A percentile compares a stretch with the other conserved stretches of the same genome.
Evolutionary conservation across 2,888 invertebrate genomes (phyloP).

Genomic region (Epirrhoe tristata): DNA sequence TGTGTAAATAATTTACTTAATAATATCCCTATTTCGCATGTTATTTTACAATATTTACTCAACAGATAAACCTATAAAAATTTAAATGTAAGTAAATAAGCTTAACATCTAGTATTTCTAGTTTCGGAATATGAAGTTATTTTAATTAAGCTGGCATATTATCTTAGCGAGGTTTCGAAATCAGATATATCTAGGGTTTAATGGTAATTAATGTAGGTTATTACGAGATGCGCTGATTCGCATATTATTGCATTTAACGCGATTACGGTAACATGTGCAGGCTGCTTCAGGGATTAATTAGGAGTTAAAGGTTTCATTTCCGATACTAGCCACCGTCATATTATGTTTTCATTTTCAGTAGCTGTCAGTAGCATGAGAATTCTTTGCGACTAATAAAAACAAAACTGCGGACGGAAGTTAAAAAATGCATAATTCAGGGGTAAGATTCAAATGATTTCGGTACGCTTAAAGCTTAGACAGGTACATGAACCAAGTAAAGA

Average conservation of each 20-base stretch:
- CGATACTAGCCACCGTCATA: neutral
- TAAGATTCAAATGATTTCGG: no score
- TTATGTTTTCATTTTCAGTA: neutral
- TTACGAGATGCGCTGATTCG: slow-evolving; percentile 26
- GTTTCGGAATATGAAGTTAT: slow-evolving; percentile 9
- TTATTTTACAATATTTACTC: neutral
- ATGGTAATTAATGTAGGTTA: slow-evolving; percentile 34
- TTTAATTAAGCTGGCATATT: slow-evolving; percentile 12
- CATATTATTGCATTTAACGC: slow-evolving; percentile 27
- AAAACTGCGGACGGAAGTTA: no score
- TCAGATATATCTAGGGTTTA: slow-evolving; percentile 21
- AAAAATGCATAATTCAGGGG: no score
- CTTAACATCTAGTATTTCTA: slow-evolving; percentile 12
- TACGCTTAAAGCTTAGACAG: no score
- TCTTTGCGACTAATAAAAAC: no score
- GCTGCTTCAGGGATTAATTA: slow-evolving; percentile 20
- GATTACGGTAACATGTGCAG: slow-evolving; percentile 24
- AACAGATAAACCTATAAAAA: neutral
- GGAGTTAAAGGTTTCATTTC: slow-evolving; percentile 10
- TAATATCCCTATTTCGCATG: neutral
- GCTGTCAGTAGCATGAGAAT: no score
- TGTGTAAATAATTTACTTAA: neutral
- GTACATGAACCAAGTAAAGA: no score
- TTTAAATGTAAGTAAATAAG: slow-evolving; percentile 4
- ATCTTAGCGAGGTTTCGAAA: slow-evolving; percentile 22